Base-by-base conservation (phyloP, 2,113 vertebrate genomes). In the Saccopteryx bilineata region DNA sequence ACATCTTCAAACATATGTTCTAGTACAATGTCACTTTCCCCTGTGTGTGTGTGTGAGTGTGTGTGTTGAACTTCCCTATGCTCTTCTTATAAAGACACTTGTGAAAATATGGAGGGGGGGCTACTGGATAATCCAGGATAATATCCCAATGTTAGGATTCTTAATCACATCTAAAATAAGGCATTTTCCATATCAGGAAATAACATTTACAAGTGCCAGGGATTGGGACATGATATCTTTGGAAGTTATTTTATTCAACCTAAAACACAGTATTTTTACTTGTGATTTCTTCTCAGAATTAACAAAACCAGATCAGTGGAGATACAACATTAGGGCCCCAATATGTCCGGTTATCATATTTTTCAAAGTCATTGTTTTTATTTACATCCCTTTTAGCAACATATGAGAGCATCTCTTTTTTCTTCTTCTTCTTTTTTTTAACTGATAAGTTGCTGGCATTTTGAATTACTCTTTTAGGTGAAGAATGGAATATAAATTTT, bases 41-140 rank as follows among this genome's bases (percentile, higher is more conserved):
- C 0, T 78, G 6, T 18, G 68, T n/a, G 7, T 13, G 17, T 8
- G 2, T 28, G 2, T 75, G 0, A 7, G 28, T 28, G 24, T 13
- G 6, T 28, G 8, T 14, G 12, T 17, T 50, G 18, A 9, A 10
- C 80, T 2, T 60, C 10, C 7, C 9, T 46, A 10, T 39, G 10
- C 17, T 7, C 9, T 19, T 66, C 46, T 85, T 39, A n/a, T 1
- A 54, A 24, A n/a, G 8, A 69, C 18, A 23, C 23, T 18, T 15
- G 2, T 18, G 5, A 26, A 26, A 58, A 4, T 2, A 58, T 0
- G 2, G n/a, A 19, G 48, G 18, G 6, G 10, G 17, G 6, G 10
- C 17, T 4, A 24, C 9, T 5, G 12, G 17, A 50, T 31, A 74
- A 23, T 86, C 33, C 48, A 56, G 24, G 10, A 65, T 56, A 31